These are phyloP conservation scores for Peromyscus eremicus DNA, from an alignment of 2,797 vertebrate genomes.

Conservation along the genomic window DNA sequence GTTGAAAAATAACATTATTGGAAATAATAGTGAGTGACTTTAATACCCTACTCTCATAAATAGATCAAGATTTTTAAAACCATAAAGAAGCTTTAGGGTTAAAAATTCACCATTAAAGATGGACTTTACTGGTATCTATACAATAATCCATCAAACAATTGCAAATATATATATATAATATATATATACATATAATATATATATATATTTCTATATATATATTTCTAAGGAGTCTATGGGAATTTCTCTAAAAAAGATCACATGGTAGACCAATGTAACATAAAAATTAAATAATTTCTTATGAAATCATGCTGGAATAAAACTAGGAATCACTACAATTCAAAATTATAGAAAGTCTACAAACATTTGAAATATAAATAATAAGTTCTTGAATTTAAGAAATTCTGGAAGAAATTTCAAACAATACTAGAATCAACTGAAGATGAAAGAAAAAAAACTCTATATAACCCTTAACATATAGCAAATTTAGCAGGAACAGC, in stretches of 20 bases:
- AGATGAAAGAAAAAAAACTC: background rate
- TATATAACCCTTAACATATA: background rate
- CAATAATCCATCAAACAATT: background rate
- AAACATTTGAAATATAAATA: background rate
- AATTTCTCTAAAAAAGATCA: background rate
- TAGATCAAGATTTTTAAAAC: background rate
- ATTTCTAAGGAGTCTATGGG: background rate
- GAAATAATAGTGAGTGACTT: background rate
- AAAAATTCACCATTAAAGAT: background rate
- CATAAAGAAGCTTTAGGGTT: background rate
- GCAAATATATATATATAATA: too few relatives aligned
- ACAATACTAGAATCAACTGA: background rate
- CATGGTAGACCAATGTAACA: background rate
- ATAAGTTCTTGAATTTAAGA: background rate
- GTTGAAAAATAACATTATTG: background rate
- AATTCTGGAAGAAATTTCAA: background rate
- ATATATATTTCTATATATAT: too few relatives aligned
- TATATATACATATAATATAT: too few relatives aligned
- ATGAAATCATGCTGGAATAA: background rate
- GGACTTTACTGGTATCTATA: background rate
- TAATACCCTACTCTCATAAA: background rate
- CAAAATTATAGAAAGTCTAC: background rate
- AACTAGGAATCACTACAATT: background rate
- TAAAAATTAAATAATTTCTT: conserved; percentile 1
- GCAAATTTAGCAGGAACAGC: background rate